Percentiles rank a stretch among this genome's conserved stretches.
phyloP scores from a whole-genome alignment of 2,113 vertebrate species.

The Aviceda subcristata region DNA sequence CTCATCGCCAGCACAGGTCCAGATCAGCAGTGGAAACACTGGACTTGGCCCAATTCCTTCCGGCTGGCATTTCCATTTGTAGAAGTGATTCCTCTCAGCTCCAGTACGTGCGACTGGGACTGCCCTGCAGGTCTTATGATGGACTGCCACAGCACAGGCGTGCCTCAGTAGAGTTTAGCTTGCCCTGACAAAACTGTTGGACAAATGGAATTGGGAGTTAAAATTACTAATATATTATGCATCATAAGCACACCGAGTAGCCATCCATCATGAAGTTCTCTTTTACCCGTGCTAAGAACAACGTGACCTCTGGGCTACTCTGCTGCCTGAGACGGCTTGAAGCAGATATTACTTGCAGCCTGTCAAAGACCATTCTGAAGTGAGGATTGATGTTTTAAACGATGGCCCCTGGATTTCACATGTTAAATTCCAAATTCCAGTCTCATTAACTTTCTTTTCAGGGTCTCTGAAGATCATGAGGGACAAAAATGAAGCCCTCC shows the following conservation, averaged over 20 bases:
- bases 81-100: not conserved
- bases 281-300: not conserved
- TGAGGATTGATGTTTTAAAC: not conserved
- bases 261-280: not conserved
- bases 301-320: slow-evolving; percentile 13
- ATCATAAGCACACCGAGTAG: not conserved
- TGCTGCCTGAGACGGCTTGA: slow-evolving; percentile 22
- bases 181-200: not conserved
- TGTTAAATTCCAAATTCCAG: not conserved
- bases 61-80: not conserved
- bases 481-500: not conserved
- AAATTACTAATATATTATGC: not conserved
- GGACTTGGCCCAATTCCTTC: not conserved
- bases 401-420: not conserved
- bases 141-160: not conserved
- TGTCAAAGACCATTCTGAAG: slow-evolving; percentile 24
- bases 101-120: not conserved
- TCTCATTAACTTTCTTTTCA: not conserved
- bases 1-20: not conserved
- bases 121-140: not conserved
- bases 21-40: not conserved
- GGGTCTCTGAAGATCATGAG: not conserved
- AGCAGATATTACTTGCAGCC: slow-evolving; percentile 37
- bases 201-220: not conserved
- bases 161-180: not conserved